Evolutionary conservation across 1,140 invertebrate genomes (phyloP).

Genomic region (Danaus plexippus): DNA sequence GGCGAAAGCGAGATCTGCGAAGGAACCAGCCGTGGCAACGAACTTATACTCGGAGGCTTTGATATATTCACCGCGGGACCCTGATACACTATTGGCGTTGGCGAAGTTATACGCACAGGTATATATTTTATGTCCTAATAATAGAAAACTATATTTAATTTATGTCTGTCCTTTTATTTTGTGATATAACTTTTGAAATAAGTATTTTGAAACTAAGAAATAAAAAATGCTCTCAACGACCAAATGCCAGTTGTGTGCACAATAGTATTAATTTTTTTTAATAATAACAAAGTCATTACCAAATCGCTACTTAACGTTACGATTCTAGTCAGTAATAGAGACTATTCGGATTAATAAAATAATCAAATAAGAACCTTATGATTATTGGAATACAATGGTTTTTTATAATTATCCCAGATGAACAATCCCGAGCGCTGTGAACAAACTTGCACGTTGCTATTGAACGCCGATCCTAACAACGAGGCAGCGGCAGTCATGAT

Average conservation of each 20-base stretch:
- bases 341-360: too few species aligned
- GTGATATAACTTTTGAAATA: too few species aligned
- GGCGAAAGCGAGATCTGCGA: slow-evolving; percentile 49
- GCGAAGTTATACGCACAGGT: slow-evolving; percentile 91
- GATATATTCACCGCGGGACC: slow-evolving; percentile 83
- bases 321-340: too few species aligned
- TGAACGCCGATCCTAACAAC: slow-evolving; percentile 90
- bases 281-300: neutral
- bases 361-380: too few species aligned
- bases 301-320: too few species aligned
- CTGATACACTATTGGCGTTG: slow-evolving; percentile 81
- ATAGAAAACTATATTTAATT: neutral
- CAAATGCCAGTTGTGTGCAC: too few species aligned
- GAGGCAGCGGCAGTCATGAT: slow-evolving; percentile 94
- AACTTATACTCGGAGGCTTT: slow-evolving; percentile 88
- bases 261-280: neutral
- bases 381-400: neutral
- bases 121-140: slow-evolving; percentile 10
- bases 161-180: too few species aligned
- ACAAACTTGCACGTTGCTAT: slow-evolving; percentile 85
- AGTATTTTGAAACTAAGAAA: too few species aligned
- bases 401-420: slow-evolving; percentile 65
- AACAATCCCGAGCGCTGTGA: slow-evolving; percentile 88
- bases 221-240: too few species aligned
- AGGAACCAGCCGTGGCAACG: slow-evolving; percentile 49